Base-by-base conservation (phyloP, 37 sponge, comb jelly and placozoan genomes). In the Lycopodina hypogea region DNA sequence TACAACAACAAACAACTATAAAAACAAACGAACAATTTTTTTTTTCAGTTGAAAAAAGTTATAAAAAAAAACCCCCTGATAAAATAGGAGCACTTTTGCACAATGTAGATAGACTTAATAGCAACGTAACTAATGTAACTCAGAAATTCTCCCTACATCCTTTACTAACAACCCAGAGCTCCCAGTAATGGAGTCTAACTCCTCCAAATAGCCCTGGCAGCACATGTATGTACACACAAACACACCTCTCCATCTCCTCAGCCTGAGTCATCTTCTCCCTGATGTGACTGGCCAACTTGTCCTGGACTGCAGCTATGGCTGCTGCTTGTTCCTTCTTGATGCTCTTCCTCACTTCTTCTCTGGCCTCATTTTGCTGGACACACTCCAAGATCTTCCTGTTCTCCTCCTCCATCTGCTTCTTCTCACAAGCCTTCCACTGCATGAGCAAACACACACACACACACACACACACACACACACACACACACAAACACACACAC, bases 401-500 rank as follows among this genome's bases (percentile, higher is more conserved):
- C 83, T 98, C 99, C 77, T 95, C 96, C 59, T 92, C 99, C 92
- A 95, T 96, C 65, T 82, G 75, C 76, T 88, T 64, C 1, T 76
- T 74, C 78, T 98, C 99, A 21, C 60, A 77, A 40, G 88, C 86
- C 78, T 83, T 90, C 99, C 99, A 98, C 91, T 91, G 78, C 1
- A n/a, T n/a, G n/a, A n/a, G n/a, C n/a, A n/a, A n/a, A n/a, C n/a
- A n/a, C n/a, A n/a, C n/a, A n/a, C n/a, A n/a, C n/a, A n/a, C n/a
- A n/a, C n/a, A n/a, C n/a, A n/a, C n/a, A n/a, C n/a, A n/a, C n/a
- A n/a, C n/a, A n/a, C n/a, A n/a, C n/a, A n/a, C n/a, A n/a, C n/a
- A n/a, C n/a, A n/a, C n/a, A n/a, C n/a, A n/a, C n/a, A n/a, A n/a
- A n/a, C n/a, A n/a, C n/a, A n/a, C n/a, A n/a, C n/a, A n/a, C n/a